Conservation (phyloP, 2,113 vertebrate genomes). For the Pelecanus crispus region DNA sequence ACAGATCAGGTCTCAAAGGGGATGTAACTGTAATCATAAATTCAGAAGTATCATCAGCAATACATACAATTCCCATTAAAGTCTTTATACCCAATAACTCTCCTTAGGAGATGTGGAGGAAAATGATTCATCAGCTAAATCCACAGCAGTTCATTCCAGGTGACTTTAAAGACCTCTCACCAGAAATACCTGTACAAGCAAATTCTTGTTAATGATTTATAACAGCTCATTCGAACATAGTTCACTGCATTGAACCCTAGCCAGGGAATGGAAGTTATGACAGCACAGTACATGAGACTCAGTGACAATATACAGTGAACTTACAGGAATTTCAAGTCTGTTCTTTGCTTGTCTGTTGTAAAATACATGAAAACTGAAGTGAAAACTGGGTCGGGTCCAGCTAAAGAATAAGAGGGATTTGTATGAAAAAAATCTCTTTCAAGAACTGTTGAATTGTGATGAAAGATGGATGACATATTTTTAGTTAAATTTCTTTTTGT, state of each 20-base stretch:
- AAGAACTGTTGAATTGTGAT: not conserved
- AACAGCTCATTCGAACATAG: not conserved
- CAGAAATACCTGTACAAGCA: not conserved
- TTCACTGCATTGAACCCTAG: not conserved
- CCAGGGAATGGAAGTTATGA: not conserved
- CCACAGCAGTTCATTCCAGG: not conserved
- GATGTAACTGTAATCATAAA: not conserved
- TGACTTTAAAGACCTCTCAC: not conserved
- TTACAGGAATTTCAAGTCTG: not conserved
- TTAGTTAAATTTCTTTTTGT: not conserved
- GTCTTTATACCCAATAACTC: not conserved
- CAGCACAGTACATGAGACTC: not conserved
- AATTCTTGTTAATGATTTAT: constrained; percentile 39
- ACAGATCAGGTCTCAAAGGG: not conserved
- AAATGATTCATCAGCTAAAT: not conserved
- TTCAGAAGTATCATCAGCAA: not conserved
- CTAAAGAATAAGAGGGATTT: not conserved
- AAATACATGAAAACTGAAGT: not conserved
- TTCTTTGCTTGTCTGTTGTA: not conserved
- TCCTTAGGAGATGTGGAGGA: not conserved
- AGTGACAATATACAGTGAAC: not conserved
- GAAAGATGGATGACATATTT: rapidly evolving
- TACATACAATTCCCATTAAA: not conserved
- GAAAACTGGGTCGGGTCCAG: not conserved
- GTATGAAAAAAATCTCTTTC: not conserved